A percentile compares a stretch with the other conserved stretches of the same genome.
These are phyloP conservation scores for Cantharis rustica DNA, from an alignment of 2,888 invertebrate species.

Conservation along the genomic window DNA sequence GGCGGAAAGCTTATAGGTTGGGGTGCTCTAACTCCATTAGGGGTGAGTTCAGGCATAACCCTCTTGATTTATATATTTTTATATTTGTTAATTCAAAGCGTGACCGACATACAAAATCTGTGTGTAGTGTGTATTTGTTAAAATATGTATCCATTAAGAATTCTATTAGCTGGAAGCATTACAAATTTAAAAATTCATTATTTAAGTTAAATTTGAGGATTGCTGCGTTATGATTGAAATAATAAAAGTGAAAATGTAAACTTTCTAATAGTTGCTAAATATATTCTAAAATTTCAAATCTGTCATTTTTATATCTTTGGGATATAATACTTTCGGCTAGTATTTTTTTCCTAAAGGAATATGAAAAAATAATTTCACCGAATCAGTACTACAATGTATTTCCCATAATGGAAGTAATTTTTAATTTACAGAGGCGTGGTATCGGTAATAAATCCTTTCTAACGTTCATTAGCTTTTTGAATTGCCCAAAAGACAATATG, in stretches of 20 bases:
- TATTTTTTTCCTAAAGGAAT: too few species aligned
- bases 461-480: background rate
- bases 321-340: too few species aligned
- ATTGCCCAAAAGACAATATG: background rate
- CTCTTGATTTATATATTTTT: slow-evolving; percentile 41
- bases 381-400: background rate
- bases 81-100: slow-evolving; percentile 40
- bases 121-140: slow-evolving; percentile 16
- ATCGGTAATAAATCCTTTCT: background rate
- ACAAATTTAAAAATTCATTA: background rate
- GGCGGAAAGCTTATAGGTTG: slow-evolving; percentile 36
- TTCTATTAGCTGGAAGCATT: background rate
- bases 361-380: too few species aligned
- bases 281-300: background rate
- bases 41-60: slow-evolving; percentile 36
- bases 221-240: background rate
- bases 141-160: background rate
- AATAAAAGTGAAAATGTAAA: background rate
- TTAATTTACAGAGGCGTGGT: background rate
- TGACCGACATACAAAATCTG: slow-evolving; percentile 34
- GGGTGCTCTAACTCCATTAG: slow-evolving; percentile 36
- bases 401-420: background rate
- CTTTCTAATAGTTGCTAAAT: background rate
- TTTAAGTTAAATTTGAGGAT: background rate
- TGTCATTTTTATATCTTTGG: background rate